phyloP scores from a whole-genome alignment of 1,140 invertebrate species.

The Lutraria rhynchaena region DNA sequence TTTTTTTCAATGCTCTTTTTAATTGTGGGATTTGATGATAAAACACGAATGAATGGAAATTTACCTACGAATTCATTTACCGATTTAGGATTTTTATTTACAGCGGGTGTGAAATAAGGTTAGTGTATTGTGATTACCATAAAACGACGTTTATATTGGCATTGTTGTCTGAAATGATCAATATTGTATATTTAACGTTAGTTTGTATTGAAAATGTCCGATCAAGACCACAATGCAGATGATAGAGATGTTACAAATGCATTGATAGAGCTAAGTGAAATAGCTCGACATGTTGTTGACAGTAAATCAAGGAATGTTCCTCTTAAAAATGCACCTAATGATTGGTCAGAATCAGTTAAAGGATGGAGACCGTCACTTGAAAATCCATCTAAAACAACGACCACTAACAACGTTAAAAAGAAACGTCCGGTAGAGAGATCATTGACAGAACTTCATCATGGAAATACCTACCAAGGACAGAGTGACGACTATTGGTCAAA shows the following conservation, averaged over 20 bases:
- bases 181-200: neutral
- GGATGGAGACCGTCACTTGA: slow-evolving; percentile 65
- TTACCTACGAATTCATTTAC: neutral
- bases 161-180: neutral
- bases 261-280: slow-evolving; percentile 60
- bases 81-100: slow-evolving; percentile 6
- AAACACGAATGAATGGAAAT: neutral
- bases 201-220: slow-evolving; percentile 50
- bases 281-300: slow-evolving; percentile 44
- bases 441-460: slow-evolving; percentile 42
- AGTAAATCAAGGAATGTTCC: slow-evolving; percentile 42
- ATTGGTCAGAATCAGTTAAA: slow-evolving; percentile 68
- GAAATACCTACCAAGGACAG: slow-evolving; percentile 18
- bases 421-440: slow-evolving; percentile 48
- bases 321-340: slow-evolving; percentile 38
- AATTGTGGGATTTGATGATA: neutral
- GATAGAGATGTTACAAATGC: slow-evolving; percentile 52
- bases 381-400: slow-evolving; percentile 51
- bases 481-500: slow-evolving; percentile 40
- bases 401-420: slow-evolving; percentile 46
- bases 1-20: too few species aligned
- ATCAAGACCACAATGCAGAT: slow-evolving; percentile 60
- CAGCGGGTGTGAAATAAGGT: neutral
- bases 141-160: neutral
- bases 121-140: slow-evolving; percentile 5